Percentiles rank a stretch among this genome's conserved stretches.
These are phyloP conservation scores for Asarcornis scutulata DNA, from an alignment of 2,113 vertebrate species.

Conservation along the genomic window DNA sequence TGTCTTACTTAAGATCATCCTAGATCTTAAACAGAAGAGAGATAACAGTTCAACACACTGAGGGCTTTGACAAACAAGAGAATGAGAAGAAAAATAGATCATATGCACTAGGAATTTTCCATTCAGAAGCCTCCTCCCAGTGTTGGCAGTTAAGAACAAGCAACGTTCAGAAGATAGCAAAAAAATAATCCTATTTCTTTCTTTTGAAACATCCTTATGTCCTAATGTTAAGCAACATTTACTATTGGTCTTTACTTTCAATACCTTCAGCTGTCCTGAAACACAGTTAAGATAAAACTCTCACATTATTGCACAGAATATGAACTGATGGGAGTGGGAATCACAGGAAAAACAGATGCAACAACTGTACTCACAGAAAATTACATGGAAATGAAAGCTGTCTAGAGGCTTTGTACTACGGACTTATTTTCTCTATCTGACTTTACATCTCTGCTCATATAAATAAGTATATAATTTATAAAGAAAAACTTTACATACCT, in stretches of 20 bases:
- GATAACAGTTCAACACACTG: neutral
- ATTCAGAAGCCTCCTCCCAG: neutral
- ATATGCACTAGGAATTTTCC: neutral
- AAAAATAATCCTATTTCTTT: neutral
- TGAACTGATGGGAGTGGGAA: neutral
- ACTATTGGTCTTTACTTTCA: neutral
- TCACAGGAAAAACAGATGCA: neutral
- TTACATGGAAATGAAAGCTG: neutral
- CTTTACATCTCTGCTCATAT: neutral
- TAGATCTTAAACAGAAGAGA: constrained; percentile 25
- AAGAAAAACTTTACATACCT: neutral
- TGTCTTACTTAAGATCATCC: constrained; percentile 39
- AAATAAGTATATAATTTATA: neutral
- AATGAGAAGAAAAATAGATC: neutral
- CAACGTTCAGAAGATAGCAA: neutral
- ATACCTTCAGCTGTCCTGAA: neutral
- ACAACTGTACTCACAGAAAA: neutral
- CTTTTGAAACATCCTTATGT: neutral
- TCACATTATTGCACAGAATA: neutral
- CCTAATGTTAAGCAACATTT: neutral
- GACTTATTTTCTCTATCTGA: neutral
- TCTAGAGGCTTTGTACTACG: neutral
- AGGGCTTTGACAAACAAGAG: neutral
- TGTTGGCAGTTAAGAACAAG: neutral
- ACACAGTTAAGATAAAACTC: neutral